Evolutionary conservation across 2,888 invertebrate species (phyloP), one percentile per base, ranked within the genome.

Genomic region (Cephus rjabovi): DNA sequence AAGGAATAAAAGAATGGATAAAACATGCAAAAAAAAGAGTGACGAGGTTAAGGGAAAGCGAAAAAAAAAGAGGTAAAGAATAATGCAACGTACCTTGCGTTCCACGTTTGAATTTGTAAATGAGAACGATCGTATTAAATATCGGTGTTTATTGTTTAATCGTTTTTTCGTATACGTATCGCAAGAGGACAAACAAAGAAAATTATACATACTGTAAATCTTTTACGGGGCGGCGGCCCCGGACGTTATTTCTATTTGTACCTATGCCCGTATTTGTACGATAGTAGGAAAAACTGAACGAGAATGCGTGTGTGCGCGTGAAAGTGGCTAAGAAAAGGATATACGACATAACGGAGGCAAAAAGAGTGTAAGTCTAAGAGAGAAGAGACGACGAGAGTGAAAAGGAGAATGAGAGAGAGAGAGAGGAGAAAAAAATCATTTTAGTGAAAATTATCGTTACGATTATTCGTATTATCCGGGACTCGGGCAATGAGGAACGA

Each of bases 71-170:
- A 69, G 76, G 80, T 30, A 37, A 75, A 75, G 34, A 34, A 34
- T 75, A 23, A 34, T 56, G 73, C 75, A 73, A 74, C 69, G 75
- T 71, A 77, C 33, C 70, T 75, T 75, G 40, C 74, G 77, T 77
- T 77, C 37, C 77, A 75, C 77, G 75, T 77, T 77, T 73, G 79
- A 78, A 77, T 74, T 74, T 76, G 77, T 75, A 78, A 76, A 77
- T 81, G 79, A 83, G 79, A 81, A 85, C 76, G 79, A 81, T 82
- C 79, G 79, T 83, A 84, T 81, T 82, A 79, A 80, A 75, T 33
- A 56, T 84, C 79, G 80, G 78, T 83, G 83, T 82, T 84, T 85
- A 84, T 86, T 87, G 79, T 86, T 86, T 85, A 83, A 85, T 85
- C 83, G 83, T 87, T 87, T 85, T 83, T 82, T 80, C 79, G 73